Evolutionary conservation across 2,888 invertebrate species (phyloP).

Genomic region (Sclerodermus sp.): DNA sequence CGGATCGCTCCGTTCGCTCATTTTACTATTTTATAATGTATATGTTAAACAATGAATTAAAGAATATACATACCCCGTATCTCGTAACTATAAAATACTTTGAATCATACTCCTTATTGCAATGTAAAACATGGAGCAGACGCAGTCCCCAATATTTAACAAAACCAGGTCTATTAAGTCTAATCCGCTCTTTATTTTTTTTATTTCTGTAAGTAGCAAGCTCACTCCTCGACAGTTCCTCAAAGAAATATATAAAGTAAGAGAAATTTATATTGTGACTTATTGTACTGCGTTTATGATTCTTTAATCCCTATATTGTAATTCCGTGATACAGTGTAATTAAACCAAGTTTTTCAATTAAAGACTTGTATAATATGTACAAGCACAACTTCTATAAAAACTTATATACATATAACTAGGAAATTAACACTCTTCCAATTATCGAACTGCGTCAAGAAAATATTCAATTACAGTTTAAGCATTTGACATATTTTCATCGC

Average conservation of each 20-base stretch:
- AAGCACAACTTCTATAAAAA: no score
- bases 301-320: constrained; percentile 21
- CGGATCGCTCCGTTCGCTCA: constrained; percentile 12
- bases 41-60: constrained; percentile 9
- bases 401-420: no score
- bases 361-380: no score
- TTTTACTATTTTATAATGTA: no score
- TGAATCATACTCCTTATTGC: constrained; percentile 38
- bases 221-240: constrained; percentile 36
- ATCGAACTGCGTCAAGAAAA: no score
- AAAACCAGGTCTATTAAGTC: constrained; percentile 24
- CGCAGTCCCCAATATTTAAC: no score
- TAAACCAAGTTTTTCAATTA: no score
- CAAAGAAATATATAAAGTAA: constrained; percentile 38
- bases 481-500: no score
- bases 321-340: no score
- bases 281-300: constrained; percentile 23
- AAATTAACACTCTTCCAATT: no score
- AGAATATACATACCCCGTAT: constrained; percentile 20
- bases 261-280: constrained; percentile 32
- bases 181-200: constrained; percentile 21
- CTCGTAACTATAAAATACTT: constrained; percentile 44
- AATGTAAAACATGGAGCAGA: background rate
- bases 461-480: no score
- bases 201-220: constrained; percentile 15